Base-by-base conservation (phyloP, 2,888 invertebrate genomes). In the Laothoe populi region DNA sequence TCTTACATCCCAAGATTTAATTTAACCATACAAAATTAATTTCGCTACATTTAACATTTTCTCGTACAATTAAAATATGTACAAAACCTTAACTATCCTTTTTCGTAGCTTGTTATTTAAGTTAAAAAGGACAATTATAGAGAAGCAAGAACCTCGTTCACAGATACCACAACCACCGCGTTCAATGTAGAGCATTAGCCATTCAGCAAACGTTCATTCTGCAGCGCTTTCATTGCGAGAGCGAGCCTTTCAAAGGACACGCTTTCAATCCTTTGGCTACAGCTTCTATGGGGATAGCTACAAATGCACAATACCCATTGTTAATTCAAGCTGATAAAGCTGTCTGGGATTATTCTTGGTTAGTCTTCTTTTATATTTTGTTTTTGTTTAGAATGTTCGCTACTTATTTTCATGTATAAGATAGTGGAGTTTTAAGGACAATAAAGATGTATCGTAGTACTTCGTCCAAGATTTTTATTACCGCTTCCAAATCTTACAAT, bases 171-270 rank as follows among this genome's bases (percentile, higher is more conserved):
- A 42, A 35, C 49, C 49, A 31, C 26, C 60, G 19, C 77, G 76
- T 80, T 83, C 81, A 81, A 64, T 68, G 53, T 53, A 68, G 66
- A 66, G 72, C 75, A 83, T 84, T 80, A 82, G 78, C 76, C 70
- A 83, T 87, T 85, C 85, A 83, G 74, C 49, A 26, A 53, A n/a
- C 40, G 26, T 61, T 40, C 48, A 71, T 79, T 78, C 78, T 78
- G 75, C 71, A 67, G 71, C 67, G 73, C 79, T 80, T 83, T 84
- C 79, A 61, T 60, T 42, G 24, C 48, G 24, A 79, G 70, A 71
- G 67, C 69, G 69, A 71, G 75, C 73, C 73, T 78, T 73, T 83
- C 77, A 84, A 78, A 75, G 78, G 78, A 78, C 19, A 21, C 71
- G 66, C 74, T 77, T 80, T 78, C 77, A 78, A 71, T 70, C 60